A percentile compares a stretch with the other conserved stretches of the same genome.
phyloP scores from a whole-genome alignment of 2,888 invertebrate species.

The Mesorhabditis spiculigera region DNA sequence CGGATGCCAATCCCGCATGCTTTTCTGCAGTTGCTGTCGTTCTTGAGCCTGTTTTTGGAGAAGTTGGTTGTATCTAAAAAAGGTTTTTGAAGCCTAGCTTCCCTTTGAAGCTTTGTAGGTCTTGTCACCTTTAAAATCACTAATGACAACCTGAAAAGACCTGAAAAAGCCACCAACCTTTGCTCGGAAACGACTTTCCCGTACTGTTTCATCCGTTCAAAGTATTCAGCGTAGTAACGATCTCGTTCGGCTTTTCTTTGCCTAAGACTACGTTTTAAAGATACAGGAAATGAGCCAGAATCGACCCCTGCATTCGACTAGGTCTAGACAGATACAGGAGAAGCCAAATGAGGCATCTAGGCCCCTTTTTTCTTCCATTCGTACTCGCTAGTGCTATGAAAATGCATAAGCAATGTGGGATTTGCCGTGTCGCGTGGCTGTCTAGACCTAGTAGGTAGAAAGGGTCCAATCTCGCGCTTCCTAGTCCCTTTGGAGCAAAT shows the following conservation, averaged over 20 bases:
- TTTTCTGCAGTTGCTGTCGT: conserved; percentile 22
- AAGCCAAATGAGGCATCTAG: too few species aligned
- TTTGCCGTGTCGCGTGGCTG: too few species aligned
- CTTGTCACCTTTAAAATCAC: background rate
- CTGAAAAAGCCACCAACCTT: background rate
- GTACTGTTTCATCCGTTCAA: background rate
- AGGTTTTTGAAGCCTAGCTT: background rate
- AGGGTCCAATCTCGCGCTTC: too few species aligned
- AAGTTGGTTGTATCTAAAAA: conserved; percentile 26
- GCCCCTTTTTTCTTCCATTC: too few species aligned
- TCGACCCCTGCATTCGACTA: too few species aligned
- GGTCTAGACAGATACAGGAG: too few species aligned
- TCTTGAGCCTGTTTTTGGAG: conserved; percentile 24
- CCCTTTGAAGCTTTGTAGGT: background rate
- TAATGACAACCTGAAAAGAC: too few species aligned
- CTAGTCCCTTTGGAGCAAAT: too few species aligned
- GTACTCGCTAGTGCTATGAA: too few species aligned
- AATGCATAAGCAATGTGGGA: too few species aligned
- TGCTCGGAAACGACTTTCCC: background rate
- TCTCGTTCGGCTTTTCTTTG: background rate
- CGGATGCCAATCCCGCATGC: conserved; percentile 26
- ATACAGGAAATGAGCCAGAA: too few species aligned
- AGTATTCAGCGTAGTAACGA: background rate
- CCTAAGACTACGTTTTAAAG: background rate
- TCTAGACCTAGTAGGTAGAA: too few species aligned